Conservation (phyloP, 2,113 vertebrate genomes). For the Chionodraco myersi region DNA sequence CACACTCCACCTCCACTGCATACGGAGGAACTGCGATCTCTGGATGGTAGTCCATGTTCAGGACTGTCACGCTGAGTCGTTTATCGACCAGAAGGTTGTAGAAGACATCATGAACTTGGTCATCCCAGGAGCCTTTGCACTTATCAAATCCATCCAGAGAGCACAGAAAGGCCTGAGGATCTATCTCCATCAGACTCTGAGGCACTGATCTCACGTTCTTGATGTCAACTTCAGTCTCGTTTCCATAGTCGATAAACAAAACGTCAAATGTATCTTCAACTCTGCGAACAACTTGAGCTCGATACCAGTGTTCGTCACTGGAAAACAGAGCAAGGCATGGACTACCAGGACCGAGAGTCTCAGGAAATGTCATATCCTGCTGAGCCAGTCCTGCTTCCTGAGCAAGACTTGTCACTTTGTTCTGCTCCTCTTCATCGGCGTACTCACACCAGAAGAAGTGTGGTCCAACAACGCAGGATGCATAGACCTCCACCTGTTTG, state of each 20-base stretch:
- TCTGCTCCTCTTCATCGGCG: conserved; percentile 73
- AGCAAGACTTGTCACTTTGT: conserved; percentile 76
- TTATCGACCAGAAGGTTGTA: conserved; percentile 80
- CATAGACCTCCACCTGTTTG: conserved; percentile 75
- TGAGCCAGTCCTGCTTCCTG: conserved; percentile 74
- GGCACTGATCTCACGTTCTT: conserved; percentile 80
- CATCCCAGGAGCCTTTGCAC: conserved; percentile 82
- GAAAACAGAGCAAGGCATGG: conserved; percentile 85
- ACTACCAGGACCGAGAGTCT: conserved; percentile 75
- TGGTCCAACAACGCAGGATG: conserved; percentile 82
- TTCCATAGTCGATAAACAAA: conserved; percentile 89
- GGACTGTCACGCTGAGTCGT: conserved; percentile 78
- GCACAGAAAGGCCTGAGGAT: conserved; percentile 88
- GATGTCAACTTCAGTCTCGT: conserved; percentile 75
- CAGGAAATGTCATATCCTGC: background rate
- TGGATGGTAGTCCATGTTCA: conserved; percentile 52
- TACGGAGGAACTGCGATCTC: conserved; percentile 76
- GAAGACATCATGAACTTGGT: conserved; percentile 82
- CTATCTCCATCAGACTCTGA: conserved; percentile 67
- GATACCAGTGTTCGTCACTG: conserved; percentile 84
- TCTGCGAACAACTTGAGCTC: conserved; percentile 81
- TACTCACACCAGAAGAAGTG: conserved; percentile 90
- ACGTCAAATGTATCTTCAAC: conserved; percentile 62
- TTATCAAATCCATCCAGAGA: conserved; percentile 84
- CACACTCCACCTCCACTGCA: conserved; percentile 81